Conservation (phyloP, 1,140 invertebrate species). For the Hyposmocoma kahamanoa region DNA sequence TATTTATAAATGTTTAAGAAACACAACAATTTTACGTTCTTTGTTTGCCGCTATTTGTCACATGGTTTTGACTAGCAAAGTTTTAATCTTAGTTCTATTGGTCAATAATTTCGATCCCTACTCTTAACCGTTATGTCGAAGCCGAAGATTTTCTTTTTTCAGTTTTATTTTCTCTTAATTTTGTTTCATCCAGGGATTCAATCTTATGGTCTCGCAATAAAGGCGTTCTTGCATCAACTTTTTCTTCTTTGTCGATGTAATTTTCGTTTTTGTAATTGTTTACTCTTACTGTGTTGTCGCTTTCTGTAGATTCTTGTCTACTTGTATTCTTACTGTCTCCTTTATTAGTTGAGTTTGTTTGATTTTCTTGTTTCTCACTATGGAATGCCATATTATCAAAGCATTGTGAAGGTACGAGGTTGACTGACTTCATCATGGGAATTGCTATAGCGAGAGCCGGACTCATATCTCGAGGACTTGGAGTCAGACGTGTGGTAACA, state of each 20-base stretch:
- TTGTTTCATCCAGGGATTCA: conserved; percentile 64
- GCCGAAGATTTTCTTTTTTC: conserved; percentile 66
- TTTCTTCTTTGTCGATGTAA: conserved; percentile 62
- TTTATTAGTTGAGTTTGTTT: conserved; percentile 22
- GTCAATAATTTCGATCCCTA: conserved; percentile 18
- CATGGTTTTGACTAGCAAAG: background rate
- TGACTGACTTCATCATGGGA: conserved; percentile 70
- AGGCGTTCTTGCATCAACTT: conserved; percentile 56
- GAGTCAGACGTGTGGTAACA: conserved; percentile 56
- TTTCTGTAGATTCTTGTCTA: conserved; percentile 45
- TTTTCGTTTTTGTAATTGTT: conserved; percentile 56
- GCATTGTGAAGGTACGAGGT: conserved; percentile 61
- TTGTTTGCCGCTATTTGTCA: too few relatives aligned
- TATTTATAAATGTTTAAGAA: too few relatives aligned
- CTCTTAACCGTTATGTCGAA: conserved; percentile 40
- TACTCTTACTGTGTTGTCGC: conserved; percentile 47
- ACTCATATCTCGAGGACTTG: conserved; percentile 66
- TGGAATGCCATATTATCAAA: conserved; percentile 71
- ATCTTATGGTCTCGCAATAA: conserved; percentile 61
- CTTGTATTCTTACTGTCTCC: conserved; percentile 38
- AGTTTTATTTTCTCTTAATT: conserved; percentile 54
- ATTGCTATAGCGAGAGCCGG: conserved; percentile 60
- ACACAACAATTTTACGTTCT: too few relatives aligned
- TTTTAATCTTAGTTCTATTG: conserved; percentile 43
- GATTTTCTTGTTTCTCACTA: conserved; percentile 44